phyloP scores from a whole-genome alignment of 2,888 invertebrate species.

The Bellardia bayeri region DNA sequence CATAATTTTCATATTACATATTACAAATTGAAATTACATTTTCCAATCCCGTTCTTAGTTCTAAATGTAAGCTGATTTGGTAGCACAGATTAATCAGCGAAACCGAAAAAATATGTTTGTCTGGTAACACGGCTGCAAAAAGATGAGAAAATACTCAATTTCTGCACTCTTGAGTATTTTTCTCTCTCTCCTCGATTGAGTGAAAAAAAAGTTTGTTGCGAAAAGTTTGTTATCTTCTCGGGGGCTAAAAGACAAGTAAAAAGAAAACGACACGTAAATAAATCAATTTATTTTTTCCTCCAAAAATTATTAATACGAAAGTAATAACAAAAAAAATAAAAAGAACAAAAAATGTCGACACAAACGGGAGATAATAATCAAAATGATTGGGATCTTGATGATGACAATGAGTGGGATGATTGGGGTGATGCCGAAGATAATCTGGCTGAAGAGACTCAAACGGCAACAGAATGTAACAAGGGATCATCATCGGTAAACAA shows the following conservation, averaged over 20 bases:
- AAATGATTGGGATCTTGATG: conserved; percentile 78
- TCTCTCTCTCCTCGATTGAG: too few relatives aligned
- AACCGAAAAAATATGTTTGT: too few relatives aligned
- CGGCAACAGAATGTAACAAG: conserved; percentile 41
- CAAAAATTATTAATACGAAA: background rate
- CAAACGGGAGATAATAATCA: conserved; percentile 54
- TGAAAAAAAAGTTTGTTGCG: too few relatives aligned
- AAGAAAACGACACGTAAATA: conserved; percentile 66
- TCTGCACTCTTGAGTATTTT: too few relatives aligned
- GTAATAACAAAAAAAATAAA: background rate
- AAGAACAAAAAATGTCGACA: conserved; percentile 65
- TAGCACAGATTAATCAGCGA: too few relatives aligned
- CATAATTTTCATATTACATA: too few relatives aligned
- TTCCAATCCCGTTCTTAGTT: too few relatives aligned
- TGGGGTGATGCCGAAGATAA: conserved; percentile 80
- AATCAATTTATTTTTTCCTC: conserved; percentile 19
- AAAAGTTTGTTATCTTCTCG: too few relatives aligned
- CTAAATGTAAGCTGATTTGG: too few relatives aligned
- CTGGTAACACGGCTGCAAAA: too few relatives aligned
- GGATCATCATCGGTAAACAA: background rate
- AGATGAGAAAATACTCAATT: too few relatives aligned
- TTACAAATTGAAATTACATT: too few relatives aligned
- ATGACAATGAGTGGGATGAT: conserved; percentile 81
- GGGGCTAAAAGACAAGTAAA: background rate
- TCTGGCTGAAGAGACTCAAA: conserved; percentile 47